Base-by-base conservation (phyloP, 2,797 vertebrate genomes). In the Balearica regulorum region DNA sequence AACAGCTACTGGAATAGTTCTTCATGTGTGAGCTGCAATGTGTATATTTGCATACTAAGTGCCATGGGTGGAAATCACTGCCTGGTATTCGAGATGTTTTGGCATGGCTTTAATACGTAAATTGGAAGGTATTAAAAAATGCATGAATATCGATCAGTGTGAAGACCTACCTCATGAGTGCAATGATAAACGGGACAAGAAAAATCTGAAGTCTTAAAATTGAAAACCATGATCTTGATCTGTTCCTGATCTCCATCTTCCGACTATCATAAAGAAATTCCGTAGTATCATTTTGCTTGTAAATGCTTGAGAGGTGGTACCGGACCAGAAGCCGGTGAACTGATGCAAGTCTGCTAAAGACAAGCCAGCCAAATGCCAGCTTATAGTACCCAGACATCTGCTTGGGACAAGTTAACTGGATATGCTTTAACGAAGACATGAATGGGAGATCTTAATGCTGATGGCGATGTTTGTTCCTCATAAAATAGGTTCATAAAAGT, bases 381-480 rank as follows among this genome's bases (percentile, higher is more conserved):
- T 54, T 35, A 22, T 37, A 68, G 72, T 51, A 62, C 61, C 29
- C 55, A 65, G 81, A 87, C 75, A 73, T 61, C 81, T 95, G 93
- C 75, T 25, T 66, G 64, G 71, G 87, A 93, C 69, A 53, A 93
- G 84, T 89, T 94, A 86, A n/a, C 58, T 65, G 86, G 84, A 62
- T 95, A 68, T 51, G 89, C 93, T 65, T 90, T 96, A 90, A 79
- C 3, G 16, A 87, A 93, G 66, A 13, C 77, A 26, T 92, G 57
- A 90, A 80, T 95, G 87, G 65, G 93, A 93, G 69, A 48, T 77
- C 75, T 97, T 92, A 93, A 90, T 71, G 66, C 72, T 72, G n/a
- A 97, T 92, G 91, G 73, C 72, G 83, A 87, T 70, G 35, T 82
- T 96, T 97, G 28, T 65, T 94, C 82, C 95, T 91, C 62, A 5